Percentiles rank a stretch among this genome's conserved stretches.
These are phyloP conservation scores for Pandion haliaetus DNA, from an alignment of 2,113 vertebrate species.

Conservation along the genomic window DNA sequence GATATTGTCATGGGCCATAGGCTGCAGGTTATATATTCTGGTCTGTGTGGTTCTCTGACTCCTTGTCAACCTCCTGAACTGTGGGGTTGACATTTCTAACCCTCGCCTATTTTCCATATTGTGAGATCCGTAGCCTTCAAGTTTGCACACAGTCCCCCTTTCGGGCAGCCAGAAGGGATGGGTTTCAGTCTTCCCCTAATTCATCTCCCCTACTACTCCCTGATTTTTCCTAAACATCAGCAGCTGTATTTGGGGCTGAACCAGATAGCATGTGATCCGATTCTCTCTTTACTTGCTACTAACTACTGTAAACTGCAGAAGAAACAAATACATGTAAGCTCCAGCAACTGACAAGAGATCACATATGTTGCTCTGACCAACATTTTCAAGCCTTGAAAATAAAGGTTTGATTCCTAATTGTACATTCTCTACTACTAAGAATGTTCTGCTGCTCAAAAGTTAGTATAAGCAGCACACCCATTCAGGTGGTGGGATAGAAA, in stretches of 20 bases:
- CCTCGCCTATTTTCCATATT: not conserved
- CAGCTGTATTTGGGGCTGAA: not conserved
- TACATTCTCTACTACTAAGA: not conserved
- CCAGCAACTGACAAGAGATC: not conserved
- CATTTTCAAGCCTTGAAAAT: not conserved
- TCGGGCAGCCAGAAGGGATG: not conserved
- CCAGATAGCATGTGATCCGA: fast-evolving
- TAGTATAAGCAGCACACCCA: not conserved
- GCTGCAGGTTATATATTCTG: not conserved
- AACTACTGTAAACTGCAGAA: not conserved
- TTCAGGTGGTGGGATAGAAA: not conserved
- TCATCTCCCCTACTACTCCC: not conserved
- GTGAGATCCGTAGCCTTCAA: not conserved
- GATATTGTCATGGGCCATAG: not conserved
- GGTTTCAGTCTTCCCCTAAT: not conserved
- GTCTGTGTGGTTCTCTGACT: not conserved
- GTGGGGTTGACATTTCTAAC: not conserved
- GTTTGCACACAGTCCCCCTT: not conserved
- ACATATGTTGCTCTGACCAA: not conserved
- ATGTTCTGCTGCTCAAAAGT: not conserved
- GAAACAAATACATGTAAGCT: not conserved
- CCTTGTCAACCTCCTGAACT: too few relatives aligned
- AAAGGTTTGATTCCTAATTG: not conserved
- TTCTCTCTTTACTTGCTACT: not conserved
- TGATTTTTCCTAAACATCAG: not conserved